Conservation (phyloP, 2,113 vertebrate species). For the Chionodraco myersi region DNA sequence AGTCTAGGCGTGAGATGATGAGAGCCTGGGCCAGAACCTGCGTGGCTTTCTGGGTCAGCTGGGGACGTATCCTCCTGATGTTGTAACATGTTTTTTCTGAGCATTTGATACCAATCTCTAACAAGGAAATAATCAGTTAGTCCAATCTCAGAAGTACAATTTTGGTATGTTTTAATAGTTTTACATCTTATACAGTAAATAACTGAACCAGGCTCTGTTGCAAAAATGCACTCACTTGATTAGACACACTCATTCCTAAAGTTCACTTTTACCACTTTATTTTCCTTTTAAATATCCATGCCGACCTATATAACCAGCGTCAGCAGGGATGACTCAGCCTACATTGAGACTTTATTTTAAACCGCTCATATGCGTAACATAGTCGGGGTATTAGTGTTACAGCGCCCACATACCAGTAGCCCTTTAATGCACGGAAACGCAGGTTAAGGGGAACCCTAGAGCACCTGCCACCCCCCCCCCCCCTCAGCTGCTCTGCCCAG, state of each 20-base stretch:
- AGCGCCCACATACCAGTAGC: conserved; percentile 18
- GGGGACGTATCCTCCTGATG: too few relatives aligned
- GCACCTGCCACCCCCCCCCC: not conserved
- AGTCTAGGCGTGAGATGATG: too few relatives aligned
- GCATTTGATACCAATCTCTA: not conserved
- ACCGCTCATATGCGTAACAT: conserved; percentile 2
- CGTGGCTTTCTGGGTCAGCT: too few relatives aligned
- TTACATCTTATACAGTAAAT: not conserved
- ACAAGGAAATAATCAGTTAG: not conserved
- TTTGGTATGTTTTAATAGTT: not conserved
- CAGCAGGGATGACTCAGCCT: not conserved
- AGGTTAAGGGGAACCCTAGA: conserved; percentile 35
- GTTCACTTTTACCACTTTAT: not conserved
- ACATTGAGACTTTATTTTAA: not conserved
- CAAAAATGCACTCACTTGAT: not conserved
- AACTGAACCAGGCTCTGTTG: not conserved
- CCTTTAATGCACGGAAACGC: not conserved
- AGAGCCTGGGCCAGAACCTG: too few relatives aligned
- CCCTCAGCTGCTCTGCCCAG: conserved; percentile 59
- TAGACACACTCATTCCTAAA: not conserved
- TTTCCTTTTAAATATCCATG: too few relatives aligned
- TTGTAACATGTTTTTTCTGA: too few relatives aligned
- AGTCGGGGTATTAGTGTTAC: not conserved
- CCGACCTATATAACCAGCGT: not conserved
- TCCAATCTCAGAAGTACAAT: not conserved